A percentile compares a stretch with the other conserved stretches of the same genome.
phyloP scores from a whole-genome alignment of 92 coral and sea anemone genomes.

The Chrysogorgia sp. region DNA sequence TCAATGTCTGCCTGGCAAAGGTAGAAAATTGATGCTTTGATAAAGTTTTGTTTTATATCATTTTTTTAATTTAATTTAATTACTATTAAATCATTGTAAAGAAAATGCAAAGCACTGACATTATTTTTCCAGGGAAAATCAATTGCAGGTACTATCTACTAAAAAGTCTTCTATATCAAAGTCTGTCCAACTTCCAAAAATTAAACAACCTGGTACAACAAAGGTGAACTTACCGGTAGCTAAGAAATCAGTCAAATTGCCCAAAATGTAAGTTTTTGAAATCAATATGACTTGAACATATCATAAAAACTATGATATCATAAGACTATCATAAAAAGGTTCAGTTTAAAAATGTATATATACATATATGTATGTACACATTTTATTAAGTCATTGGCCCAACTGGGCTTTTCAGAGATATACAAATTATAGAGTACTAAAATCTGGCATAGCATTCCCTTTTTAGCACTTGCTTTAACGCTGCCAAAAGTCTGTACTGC shows the following conservation, averaged over 20 bases:
- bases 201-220: background rate
- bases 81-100: no score
- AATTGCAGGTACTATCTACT: background rate
- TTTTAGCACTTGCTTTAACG: no score
- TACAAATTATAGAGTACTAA: no score
- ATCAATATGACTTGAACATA: no score
- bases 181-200: slow-evolving; percentile 24
- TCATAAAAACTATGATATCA: no score
- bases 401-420: no score
- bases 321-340: no score
- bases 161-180: background rate
- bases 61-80: slow-evolving; percentile 81
- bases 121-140: slow-evolving; percentile 78
- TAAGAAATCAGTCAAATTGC: slow-evolving; percentile 17
- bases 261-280: slow-evolving; percentile 30
- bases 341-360: no score
- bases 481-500: no score
- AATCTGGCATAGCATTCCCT: no score
- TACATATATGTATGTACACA: no score
- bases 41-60: slow-evolving; percentile 14
- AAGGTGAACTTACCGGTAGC: background rate
- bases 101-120: background rate
- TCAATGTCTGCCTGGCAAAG: slow-evolving; percentile 34
- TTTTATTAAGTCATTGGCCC: no score
- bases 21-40: background rate